A percentile compares a stretch with the other conserved stretches of the same genome.
Evolutionary conservation across 2,113 vertebrate species (phyloP).

Genomic region (zebrafish (Danio rerio)): GRCz12tu NC_133189.1:43000001-43000500

Average conservation of each 20-base stretch:
- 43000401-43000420: too few species aligned
- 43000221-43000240: neutral
- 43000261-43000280: neutral
- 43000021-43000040: conserved; percentile 68
- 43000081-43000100: conserved; percentile 66
- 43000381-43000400: too few species aligned
- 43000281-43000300: too few species aligned
- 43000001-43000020: conserved; percentile 76
- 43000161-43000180: neutral
- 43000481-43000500: too few species aligned
- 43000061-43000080: conserved; percentile 62
- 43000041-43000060: conserved; percentile 58
- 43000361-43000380: too few species aligned
- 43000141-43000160: neutral
- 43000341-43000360: too few species aligned
- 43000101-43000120: conserved; percentile 57
- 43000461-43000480: too few species aligned
- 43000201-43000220: neutral
- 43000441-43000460: too few species aligned
- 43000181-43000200: neutral
- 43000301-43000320: too few species aligned
- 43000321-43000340: too few species aligned
- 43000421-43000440: too few species aligned
- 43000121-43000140: conserved; percentile 47
- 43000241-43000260: neutral